A percentile compares a stretch with the other conserved stretches of the same genome.
Conservation (phyloP, 2,113 vertebrate species). For the Carassius gibelio region DNA sequence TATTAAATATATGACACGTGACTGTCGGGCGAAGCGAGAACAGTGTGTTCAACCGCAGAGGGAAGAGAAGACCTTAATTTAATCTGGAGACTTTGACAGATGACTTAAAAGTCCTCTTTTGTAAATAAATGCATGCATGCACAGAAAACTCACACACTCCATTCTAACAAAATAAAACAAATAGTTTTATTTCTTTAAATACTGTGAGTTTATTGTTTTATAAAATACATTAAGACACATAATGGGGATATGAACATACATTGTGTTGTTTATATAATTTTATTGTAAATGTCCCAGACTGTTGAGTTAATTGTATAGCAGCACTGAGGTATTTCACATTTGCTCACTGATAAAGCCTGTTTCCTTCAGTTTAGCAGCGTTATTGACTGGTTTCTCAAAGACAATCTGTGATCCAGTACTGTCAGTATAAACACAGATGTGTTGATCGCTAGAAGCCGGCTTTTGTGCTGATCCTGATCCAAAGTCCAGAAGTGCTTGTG, state of each 20-base stretch:
- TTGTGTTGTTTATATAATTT: neutral
- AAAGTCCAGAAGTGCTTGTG: neutral
- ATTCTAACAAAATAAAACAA: neutral
- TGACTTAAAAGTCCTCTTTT: too few relatives aligned
- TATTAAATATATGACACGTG: constrained; percentile 71
- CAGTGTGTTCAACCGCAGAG: constrained; percentile 58
- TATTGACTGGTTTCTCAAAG: too few relatives aligned
- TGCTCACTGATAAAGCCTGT: too few relatives aligned
- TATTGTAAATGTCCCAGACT: too few relatives aligned
- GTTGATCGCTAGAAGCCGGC: neutral
- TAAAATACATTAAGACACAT: neutral
- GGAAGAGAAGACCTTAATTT: neutral
- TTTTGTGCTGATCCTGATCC: neutral
- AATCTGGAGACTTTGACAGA: too few relatives aligned
- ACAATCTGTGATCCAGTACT: neutral
- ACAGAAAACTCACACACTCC: neutral
- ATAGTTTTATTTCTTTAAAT: neutral
- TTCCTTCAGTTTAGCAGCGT: neutral
- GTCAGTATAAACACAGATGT: neutral
- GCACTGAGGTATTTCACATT: neutral
- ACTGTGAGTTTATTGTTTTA: neutral
- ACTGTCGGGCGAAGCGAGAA: constrained; percentile 46
- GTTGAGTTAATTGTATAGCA: neutral
- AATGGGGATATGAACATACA: neutral
- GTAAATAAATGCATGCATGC: too few relatives aligned